A percentile compares a stretch with the other conserved stretches of the same genome.
These are phyloP conservation scores for Hyperoplus immaculatus DNA, from an alignment of 2,797 vertebrate genomes.

Conservation along the genomic window DNA sequence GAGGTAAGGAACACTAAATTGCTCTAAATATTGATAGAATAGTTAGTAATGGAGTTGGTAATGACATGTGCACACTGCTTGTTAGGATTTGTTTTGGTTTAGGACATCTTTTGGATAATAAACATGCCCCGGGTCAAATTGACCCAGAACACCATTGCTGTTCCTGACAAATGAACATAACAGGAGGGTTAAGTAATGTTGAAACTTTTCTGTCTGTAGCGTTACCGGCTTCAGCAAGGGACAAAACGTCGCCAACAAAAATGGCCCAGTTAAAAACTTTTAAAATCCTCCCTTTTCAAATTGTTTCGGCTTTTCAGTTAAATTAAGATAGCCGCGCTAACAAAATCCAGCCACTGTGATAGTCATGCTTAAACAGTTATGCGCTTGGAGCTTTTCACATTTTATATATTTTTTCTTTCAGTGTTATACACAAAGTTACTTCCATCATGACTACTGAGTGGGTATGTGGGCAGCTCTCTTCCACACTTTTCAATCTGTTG, in stretches of 20 bases:
- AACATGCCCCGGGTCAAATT: too few relatives aligned
- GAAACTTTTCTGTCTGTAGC: conserved; percentile 18
- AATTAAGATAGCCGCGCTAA: conserved; percentile 22
- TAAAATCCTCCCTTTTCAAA: conserved; percentile 41
- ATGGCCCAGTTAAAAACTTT: conserved; percentile 46
- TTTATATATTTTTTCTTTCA: conserved; percentile 14
- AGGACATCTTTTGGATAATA: too few relatives aligned
- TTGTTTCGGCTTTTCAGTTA: conserved; percentile 31
- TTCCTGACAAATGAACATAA: conserved; percentile 3
- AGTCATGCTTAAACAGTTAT: conserved; percentile 18
- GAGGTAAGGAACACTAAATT: too few relatives aligned
- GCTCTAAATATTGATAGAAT: too few relatives aligned
- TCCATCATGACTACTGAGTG: conserved; percentile 46
- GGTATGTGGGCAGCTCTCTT: conserved; percentile 49
- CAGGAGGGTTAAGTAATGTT: conserved; percentile 5
- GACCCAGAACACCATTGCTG: too few relatives aligned
- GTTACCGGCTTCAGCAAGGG: conserved; percentile 26
- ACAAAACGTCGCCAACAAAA: conserved; percentile 14
- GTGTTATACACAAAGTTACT: conserved; percentile 47
- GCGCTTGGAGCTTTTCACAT: conserved; percentile 32
- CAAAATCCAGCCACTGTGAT: conserved; percentile 32
- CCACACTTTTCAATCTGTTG: conserved; percentile 57
- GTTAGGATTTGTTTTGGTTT: too few relatives aligned
- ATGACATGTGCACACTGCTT: too few relatives aligned
- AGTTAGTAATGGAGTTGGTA: too few relatives aligned